A percentile compares a stretch with the other conserved stretches of the same genome.
phyloP scores from a whole-genome alignment of 2,888 invertebrate genomes.

The Tiliacea aurago region DNA sequence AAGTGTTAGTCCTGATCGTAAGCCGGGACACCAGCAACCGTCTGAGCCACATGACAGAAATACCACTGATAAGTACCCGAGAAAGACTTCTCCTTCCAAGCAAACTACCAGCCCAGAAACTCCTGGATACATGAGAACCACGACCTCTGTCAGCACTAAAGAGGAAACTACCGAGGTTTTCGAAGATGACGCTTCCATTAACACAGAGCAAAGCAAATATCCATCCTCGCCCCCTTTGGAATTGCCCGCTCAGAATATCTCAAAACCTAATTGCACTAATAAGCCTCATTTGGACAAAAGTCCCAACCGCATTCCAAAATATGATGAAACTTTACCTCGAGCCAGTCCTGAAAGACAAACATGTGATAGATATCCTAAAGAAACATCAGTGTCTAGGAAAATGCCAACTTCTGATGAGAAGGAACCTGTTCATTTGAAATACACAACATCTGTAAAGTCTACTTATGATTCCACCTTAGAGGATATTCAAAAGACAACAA shows the following conservation, averaged over 20 bases:
- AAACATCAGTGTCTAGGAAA: constrained; percentile 54
- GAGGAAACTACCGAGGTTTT: constrained; percentile 33
- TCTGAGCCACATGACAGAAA: constrained; percentile 22
- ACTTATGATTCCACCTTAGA: constrained; percentile 60
- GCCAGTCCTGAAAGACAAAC: constrained; percentile 42
- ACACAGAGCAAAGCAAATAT: constrained; percentile 29
- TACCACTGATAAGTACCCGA: constrained; percentile 16
- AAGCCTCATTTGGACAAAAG: constrained; percentile 50
- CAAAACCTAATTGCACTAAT: constrained; percentile 15
- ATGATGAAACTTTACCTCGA: constrained; percentile 33
- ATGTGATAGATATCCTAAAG: constrained; percentile 41
- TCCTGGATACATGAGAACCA: constrained; percentile 57
- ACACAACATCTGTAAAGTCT: constrained; percentile 56
- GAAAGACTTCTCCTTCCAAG: constrained; percentile 39
- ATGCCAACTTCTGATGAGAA: constrained; percentile 22
- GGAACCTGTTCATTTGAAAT: constrained; percentile 55
- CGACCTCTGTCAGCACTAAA: constrained; percentile 52
- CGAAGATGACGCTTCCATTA: constrained; percentile 14
- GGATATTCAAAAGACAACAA: constrained; percentile 52
- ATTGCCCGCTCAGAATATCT: constrained; percentile 12
- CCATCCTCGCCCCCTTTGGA: constrained; percentile 21
- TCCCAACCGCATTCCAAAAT: constrained; percentile 31
- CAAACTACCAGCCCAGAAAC: constrained; percentile 38
- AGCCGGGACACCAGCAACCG: constrained; percentile 21
- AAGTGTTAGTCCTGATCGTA: constrained; percentile 53